A percentile compares a stretch with the other conserved stretches of the same genome.
Conservation (phyloP, 2,888 invertebrate genomes). For the Suillia variegata region DNA sequence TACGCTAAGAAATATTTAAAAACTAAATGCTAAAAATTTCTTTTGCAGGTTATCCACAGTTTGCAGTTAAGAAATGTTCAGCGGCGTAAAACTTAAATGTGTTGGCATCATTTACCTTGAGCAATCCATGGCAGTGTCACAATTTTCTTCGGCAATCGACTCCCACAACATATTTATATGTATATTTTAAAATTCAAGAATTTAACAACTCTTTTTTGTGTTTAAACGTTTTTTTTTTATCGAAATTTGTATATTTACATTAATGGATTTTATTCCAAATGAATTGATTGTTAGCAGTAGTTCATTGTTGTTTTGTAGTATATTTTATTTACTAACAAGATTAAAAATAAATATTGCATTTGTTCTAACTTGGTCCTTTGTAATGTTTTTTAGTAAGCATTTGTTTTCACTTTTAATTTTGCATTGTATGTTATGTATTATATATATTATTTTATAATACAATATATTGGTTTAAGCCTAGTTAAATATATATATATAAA, state of each 20-base stretch:
- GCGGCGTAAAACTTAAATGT: background rate
- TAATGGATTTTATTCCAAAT: too few relatives aligned
- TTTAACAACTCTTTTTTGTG: constrained; percentile 44
- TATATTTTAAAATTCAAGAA: constrained; percentile 31
- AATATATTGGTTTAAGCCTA: too few relatives aligned
- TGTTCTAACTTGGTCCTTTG: constrained; percentile 20
- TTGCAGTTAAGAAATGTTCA: background rate
- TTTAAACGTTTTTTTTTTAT: constrained; percentile 1
- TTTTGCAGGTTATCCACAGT: constrained; percentile 31
- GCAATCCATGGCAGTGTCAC: constrained; percentile 56
- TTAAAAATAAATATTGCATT: constrained; percentile 39
- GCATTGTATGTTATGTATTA: too few relatives aligned
- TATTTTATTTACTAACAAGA: constrained; percentile 33
- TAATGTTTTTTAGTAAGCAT: constrained; percentile 29
- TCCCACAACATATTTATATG: constrained; percentile 59
- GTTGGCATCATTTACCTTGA: constrained; percentile 54
- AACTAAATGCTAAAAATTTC: constrained; percentile 20
- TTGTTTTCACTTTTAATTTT: constrained; percentile 4
- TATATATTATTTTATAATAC: too few relatives aligned
- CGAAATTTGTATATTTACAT: too few relatives aligned
- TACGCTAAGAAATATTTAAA: background rate
- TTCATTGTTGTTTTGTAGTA: constrained; percentile 26
- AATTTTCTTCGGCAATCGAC: constrained; percentile 56
- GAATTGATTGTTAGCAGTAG: too few relatives aligned
- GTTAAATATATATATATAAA: too few relatives aligned